Base-by-base conservation (phyloP, 2,888 invertebrate genomes). In the Podotricha telesiphe region DNA sequence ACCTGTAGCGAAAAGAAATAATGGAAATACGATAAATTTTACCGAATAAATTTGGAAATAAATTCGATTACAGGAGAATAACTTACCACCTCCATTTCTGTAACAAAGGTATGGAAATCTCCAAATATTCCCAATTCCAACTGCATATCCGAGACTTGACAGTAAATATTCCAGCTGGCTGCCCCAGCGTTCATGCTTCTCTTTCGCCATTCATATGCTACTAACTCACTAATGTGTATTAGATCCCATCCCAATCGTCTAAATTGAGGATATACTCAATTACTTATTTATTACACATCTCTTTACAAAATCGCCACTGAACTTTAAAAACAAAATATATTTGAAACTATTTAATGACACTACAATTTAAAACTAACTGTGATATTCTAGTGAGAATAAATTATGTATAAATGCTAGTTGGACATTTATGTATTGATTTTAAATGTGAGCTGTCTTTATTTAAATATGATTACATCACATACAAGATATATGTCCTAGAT, bases 61-160 rank as follows among this genome's bases (percentile, higher is more conserved):
- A n/a, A n/a, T n/a, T n/a, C n/a, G n/a, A n/a, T n/a, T n/a, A n/a
- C n/a, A n/a, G n/a, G n/a, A n/a, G 22, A 34, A 62, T 56, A 28
- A 86, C 91, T 88, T 82, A 96, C 97, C 97, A 84, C 97, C 97
- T 17, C 97, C 97, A 86, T 96, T 97, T 80, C 96, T 95, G 85
- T 97, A 97, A 82, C 97, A 97, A 68, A 97, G 88, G 83, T 97
- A 97, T 0, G 97, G 97, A 87, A 97, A 97, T 74, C 97, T 94
- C 96, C 96, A 97, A 13, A 97, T 95, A 84, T 97, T 97, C 69
- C 97, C 97, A 69, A 97, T 95, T 58, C 97, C 97, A 64, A 97
- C 96, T 6, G 97, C 96, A 80, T 97, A 97, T 28, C 97, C 97
- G 64, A 97, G 94, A 78, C 96, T 96, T 34, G 96, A 96, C 67